Percentiles rank a stretch among this genome's conserved stretches.
Conservation (phyloP, 2,797 vertebrate species). For the Chaetophractus vellerosus region DNA sequence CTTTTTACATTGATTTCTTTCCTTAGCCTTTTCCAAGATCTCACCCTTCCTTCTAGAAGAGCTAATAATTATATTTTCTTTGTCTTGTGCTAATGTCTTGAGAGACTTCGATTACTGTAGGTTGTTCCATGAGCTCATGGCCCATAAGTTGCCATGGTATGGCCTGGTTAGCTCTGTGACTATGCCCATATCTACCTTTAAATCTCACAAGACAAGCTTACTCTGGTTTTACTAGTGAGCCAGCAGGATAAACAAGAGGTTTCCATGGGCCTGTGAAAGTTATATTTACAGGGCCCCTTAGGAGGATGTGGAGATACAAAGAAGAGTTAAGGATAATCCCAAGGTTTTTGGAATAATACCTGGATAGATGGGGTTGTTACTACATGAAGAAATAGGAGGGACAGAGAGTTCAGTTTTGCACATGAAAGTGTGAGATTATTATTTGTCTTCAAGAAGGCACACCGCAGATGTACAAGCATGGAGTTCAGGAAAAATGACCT, state of each 20-base stretch:
- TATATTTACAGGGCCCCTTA: too few species aligned
- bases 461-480: neutral
- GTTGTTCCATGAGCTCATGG: slow-evolving; percentile 55
- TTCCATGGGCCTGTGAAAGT: slow-evolving; percentile 36
- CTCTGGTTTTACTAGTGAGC: slow-evolving; percentile 82
- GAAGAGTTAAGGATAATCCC: too few species aligned
- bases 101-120: slow-evolving; percentile 33
- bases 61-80: slow-evolving; percentile 72
- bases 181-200: slow-evolving; percentile 76
- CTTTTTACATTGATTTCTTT: slow-evolving; percentile 59
- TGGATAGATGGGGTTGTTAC: too few species aligned
- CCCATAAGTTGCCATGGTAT: slow-evolving; percentile 35
- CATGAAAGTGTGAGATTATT: neutral
- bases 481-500: slow-evolving; percentile 19
- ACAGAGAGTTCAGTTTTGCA: too few species aligned
- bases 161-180: slow-evolving; percentile 35
- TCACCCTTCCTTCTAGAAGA: slow-evolving; percentile 68
- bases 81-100: slow-evolving; percentile 55
- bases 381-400: too few species aligned
- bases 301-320: too few species aligned
- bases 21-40: slow-evolving; percentile 67
- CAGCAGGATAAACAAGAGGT: slow-evolving; percentile 81
- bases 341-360: too few species aligned
- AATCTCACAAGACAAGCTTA: slow-evolving; percentile 83
- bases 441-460: neutral